phyloP scores from a whole-genome alignment of 2,113 vertebrate genomes.

The Morone chrysops region DNA sequence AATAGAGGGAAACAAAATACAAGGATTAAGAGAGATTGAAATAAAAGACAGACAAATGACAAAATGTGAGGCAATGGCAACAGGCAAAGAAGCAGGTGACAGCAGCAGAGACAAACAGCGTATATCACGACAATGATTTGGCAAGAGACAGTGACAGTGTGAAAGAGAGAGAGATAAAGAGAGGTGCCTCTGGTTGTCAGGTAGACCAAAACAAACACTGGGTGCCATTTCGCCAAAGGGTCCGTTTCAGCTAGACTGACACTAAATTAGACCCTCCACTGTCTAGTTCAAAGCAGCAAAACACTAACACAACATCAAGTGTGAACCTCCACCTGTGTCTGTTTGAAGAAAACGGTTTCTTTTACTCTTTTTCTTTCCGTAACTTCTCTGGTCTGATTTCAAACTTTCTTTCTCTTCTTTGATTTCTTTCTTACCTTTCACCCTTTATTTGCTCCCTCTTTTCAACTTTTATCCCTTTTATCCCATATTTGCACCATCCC shows the following conservation, averaged over 20 bases:
- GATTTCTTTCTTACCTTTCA: constrained; percentile 10
- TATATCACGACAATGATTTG: constrained; percentile 40
- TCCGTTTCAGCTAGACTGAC: constrained; percentile 48
- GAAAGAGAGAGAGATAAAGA: constrained; percentile 53
- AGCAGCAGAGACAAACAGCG: constrained; percentile 23
- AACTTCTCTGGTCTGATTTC: constrained; percentile 5
- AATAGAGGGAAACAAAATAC: neutral
- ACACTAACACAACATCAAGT: constrained; percentile 46
- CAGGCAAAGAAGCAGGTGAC: constrained; percentile 27
- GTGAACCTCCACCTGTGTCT: constrained; percentile 17
- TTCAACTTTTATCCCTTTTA: constrained; percentile 18
- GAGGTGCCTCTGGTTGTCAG: constrained; percentile 48
- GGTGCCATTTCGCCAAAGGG: constrained; percentile 52
- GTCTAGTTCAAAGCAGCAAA: constrained; percentile 52
- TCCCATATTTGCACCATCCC: constrained; percentile 23
- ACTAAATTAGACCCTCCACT: constrained; percentile 55
- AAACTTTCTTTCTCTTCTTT: constrained; percentile 12
- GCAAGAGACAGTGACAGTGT: constrained; percentile 31
- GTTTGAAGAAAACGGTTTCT: constrained; percentile 10
- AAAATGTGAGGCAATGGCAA: neutral
- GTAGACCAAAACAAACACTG: constrained; percentile 64
- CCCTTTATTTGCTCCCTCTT: neutral
- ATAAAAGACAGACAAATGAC: neutral
- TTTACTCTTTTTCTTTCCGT: neutral
- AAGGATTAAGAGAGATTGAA: neutral